Conservation (phyloP, 1,140 invertebrate genomes). For the Eumeta japonica region DNA sequence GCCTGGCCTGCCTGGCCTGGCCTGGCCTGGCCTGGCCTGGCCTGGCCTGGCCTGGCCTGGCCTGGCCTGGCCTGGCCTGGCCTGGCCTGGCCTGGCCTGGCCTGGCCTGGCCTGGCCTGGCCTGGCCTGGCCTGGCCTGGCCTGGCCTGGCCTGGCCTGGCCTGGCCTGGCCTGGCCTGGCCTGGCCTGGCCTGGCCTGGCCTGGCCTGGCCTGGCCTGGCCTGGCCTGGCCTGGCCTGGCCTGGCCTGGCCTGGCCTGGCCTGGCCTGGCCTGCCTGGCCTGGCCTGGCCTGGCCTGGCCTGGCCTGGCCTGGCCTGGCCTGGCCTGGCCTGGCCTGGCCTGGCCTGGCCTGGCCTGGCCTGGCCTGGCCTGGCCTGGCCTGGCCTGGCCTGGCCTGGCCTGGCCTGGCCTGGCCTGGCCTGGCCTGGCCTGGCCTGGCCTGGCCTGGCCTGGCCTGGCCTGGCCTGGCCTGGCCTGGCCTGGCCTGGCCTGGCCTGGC, state of each 20-base stretch:
- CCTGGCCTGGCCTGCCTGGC: no score
- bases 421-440: conserved; percentile 2
- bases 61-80: not conserved
- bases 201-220: no score
- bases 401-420: conserved; percentile 1
- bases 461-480: conserved; percentile 3
- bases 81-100: conserved; percentile 1
- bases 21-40: conserved; percentile 1
- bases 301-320: conserved; percentile 1
- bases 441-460: conserved; percentile 3
- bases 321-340: conserved; percentile 1
- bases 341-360: conserved; percentile 1
- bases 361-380: conserved; percentile 1
- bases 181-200: not conserved
- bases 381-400: conserved; percentile 1
- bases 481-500: conserved; percentile 3
- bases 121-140: conserved; percentile 1
- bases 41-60: conserved; percentile 1
- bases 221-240: conserved; percentile 1
- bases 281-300: no score
- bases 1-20: no score
- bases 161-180: not conserved
- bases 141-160: conserved; percentile 8
- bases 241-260: conserved; percentile 14
- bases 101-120: conserved; percentile 1